Base-by-base conservation (phyloP, 2,113 vertebrate species). In the Raja brachyura region DNA sequence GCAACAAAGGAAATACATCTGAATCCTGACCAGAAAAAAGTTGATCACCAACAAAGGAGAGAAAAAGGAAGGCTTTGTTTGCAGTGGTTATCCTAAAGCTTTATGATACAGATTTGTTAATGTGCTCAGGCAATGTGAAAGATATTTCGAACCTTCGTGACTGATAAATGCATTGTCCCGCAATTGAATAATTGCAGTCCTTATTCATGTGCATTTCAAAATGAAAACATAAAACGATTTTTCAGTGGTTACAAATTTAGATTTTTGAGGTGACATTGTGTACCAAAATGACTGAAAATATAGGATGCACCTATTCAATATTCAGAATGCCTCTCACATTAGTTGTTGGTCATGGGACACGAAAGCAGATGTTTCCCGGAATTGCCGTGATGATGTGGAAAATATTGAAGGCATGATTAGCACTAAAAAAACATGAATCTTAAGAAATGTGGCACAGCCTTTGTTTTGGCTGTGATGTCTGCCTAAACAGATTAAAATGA, bases 101-200 rank as follows among this genome's bases (percentile, higher is more conserved):
- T 88, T 88, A n/a, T 88, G 83, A 63, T 31, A 11, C n/a, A 66
- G 14, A 63, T 63, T 63, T 88, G 59, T 88, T 88, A 28, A 83
- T 56, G 39, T 28, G n/a, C 5, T 88, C 14, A 16, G 10, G 20
- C 63, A 61, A 31, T 88, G 28, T 31, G 59, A 88, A 88, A n/a
- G n/a, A 10, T 39, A 28, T 61, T n/a, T 56, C 13, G 81, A 85
- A 0, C 4, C 11, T 3, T 18, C 18, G 16, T 88, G 28, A 18
- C 13, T 63, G 1, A 88, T 63, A 31, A 48, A 48, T 83, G 14
- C 83, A 63, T 88, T 88, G n/a, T 88, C 28, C 59, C 33, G 8
- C 6, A 16, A 6, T 63, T 33, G n/a, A 63, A n/a, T 14, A 88
- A 63, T 63, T 22, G 3, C n/a, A 18, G 16, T 31, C 25, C 11